Evolutionary conservation across 2,888 invertebrate species (phyloP).

Genomic region (Hermaeophaga mercurialis): DNA sequence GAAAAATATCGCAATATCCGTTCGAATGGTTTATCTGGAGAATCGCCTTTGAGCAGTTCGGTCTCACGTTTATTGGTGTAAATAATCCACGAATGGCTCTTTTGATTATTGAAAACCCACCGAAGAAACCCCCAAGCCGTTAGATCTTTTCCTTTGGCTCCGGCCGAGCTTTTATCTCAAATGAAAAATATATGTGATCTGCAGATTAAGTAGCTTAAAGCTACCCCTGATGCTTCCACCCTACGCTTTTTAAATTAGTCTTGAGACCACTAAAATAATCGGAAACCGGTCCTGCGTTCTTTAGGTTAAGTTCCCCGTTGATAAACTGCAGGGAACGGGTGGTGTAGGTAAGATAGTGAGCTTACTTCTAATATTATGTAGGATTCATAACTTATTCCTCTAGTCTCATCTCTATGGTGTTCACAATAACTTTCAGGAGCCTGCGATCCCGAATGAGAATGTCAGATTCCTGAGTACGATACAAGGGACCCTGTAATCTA

Average conservation of each 20-base stretch:
- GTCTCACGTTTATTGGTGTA: slow-evolving; percentile 32
- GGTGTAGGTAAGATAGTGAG: slow-evolving; percentile 40
- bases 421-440: slow-evolving; percentile 29
- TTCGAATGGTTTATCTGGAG: slow-evolving; percentile 33
- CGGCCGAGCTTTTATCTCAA: slow-evolving; percentile 15
- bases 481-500: slow-evolving; percentile 15
- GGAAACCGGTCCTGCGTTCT: slow-evolving; percentile 30
- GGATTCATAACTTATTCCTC: slow-evolving; percentile 33
- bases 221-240: background rate
- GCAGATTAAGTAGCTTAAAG: slow-evolving; percentile 21
- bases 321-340: slow-evolving; percentile 39
- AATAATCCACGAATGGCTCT: slow-evolving; percentile 30
- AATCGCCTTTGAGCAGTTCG: slow-evolving; percentile 33
- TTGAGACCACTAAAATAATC: no score
- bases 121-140: slow-evolving; percentile 7
- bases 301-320: slow-evolving; percentile 29
- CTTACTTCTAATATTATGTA: slow-evolving; percentile 41
- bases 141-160: slow-evolving; percentile 14
- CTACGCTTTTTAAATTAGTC: no score
- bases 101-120: slow-evolving; percentile 26
- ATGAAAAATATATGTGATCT: slow-evolving; percentile 24
- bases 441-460: slow-evolving; percentile 24
- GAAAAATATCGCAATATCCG: slow-evolving; percentile 48
- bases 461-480: slow-evolving; percentile 28
- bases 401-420: slow-evolving; percentile 25